Evolutionary conservation across 2,797 vertebrate species (phyloP).

Genomic region (Leptatherina wallacei): DNA sequence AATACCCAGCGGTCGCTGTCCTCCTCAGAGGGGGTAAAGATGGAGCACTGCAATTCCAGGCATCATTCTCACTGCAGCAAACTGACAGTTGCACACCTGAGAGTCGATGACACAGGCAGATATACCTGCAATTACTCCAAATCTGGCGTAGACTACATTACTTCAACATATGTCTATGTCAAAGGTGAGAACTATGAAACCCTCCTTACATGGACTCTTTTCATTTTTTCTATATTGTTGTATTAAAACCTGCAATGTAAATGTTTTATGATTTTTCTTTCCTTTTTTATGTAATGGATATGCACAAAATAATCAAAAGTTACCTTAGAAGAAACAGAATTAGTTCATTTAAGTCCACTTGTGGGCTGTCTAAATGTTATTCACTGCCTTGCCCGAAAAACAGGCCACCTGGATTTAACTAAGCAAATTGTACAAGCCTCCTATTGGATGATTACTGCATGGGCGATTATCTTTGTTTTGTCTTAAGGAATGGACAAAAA

Average conservation of each 20-base stretch:
- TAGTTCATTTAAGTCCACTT: not conserved
- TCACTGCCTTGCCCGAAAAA: too few relatives aligned
- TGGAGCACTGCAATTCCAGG: constrained; percentile 66
- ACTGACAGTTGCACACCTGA: constrained; percentile 77
- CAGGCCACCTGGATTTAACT: too few relatives aligned
- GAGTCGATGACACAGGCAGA: constrained; percentile 82
- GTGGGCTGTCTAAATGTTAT: not conserved
- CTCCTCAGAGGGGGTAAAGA: constrained; percentile 64
- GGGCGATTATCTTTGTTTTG: too few relatives aligned
- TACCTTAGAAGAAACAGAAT: not conserved
- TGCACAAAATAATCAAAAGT: not conserved
- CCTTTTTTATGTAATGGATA: not conserved
- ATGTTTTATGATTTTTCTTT: not conserved
- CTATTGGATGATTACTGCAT: too few relatives aligned
- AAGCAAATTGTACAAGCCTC: too few relatives aligned
- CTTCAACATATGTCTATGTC: constrained; percentile 86
- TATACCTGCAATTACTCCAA: constrained; percentile 81
- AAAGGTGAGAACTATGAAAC: constrained; percentile 81
- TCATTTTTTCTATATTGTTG: not conserved
- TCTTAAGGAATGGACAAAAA: too few relatives aligned
- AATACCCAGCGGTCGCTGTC: constrained; percentile 30
- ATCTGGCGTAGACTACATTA: constrained; percentile 37
- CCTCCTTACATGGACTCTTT: not conserved
- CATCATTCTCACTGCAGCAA: constrained; percentile 77
- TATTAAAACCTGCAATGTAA: not conserved